Conservation (phyloP, 2,113 vertebrate species). For the Zosterops borbonicus region DNA sequence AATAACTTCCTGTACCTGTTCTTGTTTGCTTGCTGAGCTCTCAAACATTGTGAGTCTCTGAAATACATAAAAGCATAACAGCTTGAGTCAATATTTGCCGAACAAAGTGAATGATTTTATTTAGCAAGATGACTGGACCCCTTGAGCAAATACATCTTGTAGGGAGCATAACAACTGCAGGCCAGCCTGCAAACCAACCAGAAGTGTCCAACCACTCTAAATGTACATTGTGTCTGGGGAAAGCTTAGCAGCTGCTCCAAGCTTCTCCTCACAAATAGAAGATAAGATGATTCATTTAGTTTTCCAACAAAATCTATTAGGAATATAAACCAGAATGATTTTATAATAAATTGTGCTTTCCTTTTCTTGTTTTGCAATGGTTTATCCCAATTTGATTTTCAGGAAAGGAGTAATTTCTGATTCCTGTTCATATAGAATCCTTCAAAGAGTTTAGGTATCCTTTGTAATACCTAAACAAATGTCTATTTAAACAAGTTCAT, state of each 20-base stretch:
- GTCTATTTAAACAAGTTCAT: constrained; percentile 1
- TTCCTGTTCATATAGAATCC: background rate
- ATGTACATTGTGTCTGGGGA: background rate
- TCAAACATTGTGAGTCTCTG: constrained; percentile 77
- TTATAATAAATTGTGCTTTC: background rate
- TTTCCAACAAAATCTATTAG: background rate
- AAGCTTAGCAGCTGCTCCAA: background rate
- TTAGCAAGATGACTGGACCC: constrained; percentile 72
- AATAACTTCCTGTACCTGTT: constrained; percentile 81
- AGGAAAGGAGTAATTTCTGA: background rate
- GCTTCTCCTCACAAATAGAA: background rate
- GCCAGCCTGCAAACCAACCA: background rate
- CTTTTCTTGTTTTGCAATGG: background rate
- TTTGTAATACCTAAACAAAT: background rate
- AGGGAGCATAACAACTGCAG: constrained; percentile 51
- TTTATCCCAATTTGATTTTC: background rate
- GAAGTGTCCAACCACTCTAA: constrained; percentile 4
- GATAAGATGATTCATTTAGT: background rate
- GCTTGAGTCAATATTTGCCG: constrained; percentile 83
- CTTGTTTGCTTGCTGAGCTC: constrained; percentile 81
- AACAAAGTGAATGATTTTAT: constrained; percentile 76
- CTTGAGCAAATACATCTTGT: constrained; percentile 74
- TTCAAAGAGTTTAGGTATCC: background rate
- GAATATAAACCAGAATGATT: background rate
- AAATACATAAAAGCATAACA: constrained; percentile 81